Base-by-base conservation (phyloP, 2,888 invertebrate genomes). In the Chrysomela aeneicollis region DNA sequence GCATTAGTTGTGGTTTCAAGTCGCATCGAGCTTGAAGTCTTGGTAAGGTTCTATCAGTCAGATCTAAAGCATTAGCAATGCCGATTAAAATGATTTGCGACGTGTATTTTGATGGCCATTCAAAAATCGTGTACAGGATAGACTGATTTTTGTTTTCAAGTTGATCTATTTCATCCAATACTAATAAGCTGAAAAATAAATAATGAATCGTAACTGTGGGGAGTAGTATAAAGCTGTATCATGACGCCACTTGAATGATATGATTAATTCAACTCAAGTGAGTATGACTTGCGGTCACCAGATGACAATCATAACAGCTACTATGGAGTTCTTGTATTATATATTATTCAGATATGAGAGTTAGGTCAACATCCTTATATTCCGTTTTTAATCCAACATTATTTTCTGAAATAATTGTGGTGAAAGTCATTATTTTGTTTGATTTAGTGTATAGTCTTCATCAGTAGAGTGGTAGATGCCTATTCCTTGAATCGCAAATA, bases 161-260 rank as follows among this genome's bases (percentile, higher is more conserved):
- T 80, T 98, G 96, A 82, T 99, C 98, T 65, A 98, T 92, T 85
- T 98, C 98, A 81, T 98, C 98, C 64, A 99, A 81, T 10, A 98
- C 90, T 70, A 98, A 81, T 18, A 98, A 84, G 62, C 91, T 90
- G 82, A 18, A 84, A 74, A 57, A 64, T 37, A 53, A 19, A 61
- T 10, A 26, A 26, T 26, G 6, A 26, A n/a, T n/a, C n/a, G n/a
- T n/a, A n/a, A n/a, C n/a, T n/a, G n/a, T n/a, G n/a, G n/a, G n/a
- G n/a, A n/a, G n/a, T n/a, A n/a, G n/a, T n/a, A n/a, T n/a, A n/a
- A n/a, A n/a, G n/a, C n/a, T n/a, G n/a, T n/a, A n/a, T n/a, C n/a
- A n/a, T n/a, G n/a, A n/a, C n/a, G n/a, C n/a, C n/a, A n/a, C n/a
- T n/a, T n/a, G n/a, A n/a, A n/a, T n/a, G n/a, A n/a, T n/a, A n/a